These are phyloP conservation scores for Plebejus anna DNA, from an alignment of 2,888 invertebrate species.

Conservation along the genomic window DNA sequence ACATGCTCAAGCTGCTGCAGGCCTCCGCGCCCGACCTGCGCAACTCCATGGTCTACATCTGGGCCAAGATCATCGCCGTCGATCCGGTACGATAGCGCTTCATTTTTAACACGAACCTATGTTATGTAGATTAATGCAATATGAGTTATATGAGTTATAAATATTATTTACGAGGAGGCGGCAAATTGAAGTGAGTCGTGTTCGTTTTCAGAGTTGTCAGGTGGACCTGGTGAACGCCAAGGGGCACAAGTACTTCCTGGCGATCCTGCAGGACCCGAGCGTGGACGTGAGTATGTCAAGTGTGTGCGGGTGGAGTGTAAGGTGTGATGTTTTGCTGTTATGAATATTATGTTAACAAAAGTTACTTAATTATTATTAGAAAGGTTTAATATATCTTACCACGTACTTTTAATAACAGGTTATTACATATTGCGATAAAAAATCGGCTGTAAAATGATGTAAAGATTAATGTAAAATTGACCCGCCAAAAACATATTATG, in stretches of 20 bases:
- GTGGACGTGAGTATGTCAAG: constrained; percentile 83
- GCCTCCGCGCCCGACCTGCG: constrained; percentile 95
- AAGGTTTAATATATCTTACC: too few species aligned
- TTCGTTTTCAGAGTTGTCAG: constrained; percentile 89
- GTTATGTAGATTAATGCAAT: too few species aligned
- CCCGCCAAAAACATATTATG: too few species aligned
- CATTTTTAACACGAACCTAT: not conserved
- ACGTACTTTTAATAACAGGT: too few species aligned
- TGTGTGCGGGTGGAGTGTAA: not conserved
- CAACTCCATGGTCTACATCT: constrained; percentile 96
- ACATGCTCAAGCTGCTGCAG: constrained; percentile 97
- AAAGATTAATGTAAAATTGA: too few species aligned
- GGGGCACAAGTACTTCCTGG: constrained; percentile 96
- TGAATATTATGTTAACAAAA: too few species aligned
- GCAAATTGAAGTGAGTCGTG: constrained; percentile 13
- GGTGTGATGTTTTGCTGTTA: too few species aligned
- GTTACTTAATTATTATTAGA: too few species aligned
- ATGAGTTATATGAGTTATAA: too few species aligned
- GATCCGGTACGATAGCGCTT: constrained; percentile 85
- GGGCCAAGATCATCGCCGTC: constrained; percentile 99
- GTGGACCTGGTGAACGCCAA: constrained; percentile 95
- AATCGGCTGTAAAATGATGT: too few species aligned
- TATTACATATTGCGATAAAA: too few species aligned
- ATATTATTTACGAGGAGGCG: not conserved
- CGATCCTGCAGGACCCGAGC: constrained; percentile 92